phyloP scores from a whole-genome alignment of 2,888 invertebrate species.

The Aphodius sticticus region DNA sequence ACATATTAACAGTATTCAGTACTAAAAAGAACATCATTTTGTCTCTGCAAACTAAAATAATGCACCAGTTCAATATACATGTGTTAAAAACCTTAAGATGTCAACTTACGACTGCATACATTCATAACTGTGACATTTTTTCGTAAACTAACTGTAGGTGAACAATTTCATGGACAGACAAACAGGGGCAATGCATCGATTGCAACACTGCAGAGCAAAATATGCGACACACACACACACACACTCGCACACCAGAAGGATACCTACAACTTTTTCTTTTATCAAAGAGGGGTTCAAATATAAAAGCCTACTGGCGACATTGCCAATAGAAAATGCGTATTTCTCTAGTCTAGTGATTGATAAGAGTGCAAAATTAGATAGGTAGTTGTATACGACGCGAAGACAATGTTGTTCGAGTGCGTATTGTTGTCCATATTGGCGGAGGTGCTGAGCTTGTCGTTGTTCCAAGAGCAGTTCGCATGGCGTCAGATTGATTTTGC shows the following conservation, averaged over 20 bases:
- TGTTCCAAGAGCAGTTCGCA: conserved; percentile 67
- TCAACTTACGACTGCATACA: too few relatives aligned
- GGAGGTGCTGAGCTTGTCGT: not conserved
- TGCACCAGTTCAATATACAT: too few relatives aligned
- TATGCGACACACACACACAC: not conserved
- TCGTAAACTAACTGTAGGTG: not conserved
- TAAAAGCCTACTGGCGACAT: not conserved
- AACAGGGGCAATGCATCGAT: not conserved
- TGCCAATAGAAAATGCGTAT: not conserved
- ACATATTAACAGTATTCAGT: too few relatives aligned
- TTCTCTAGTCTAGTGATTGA: not conserved
- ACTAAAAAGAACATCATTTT: too few relatives aligned
- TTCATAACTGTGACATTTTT: too few relatives aligned
- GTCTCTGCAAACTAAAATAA: too few relatives aligned
- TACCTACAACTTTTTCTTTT: not conserved
- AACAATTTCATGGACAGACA: not conserved
- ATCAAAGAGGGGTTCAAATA: not conserved
- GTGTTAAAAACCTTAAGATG: too few relatives aligned
- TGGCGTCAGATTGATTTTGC: conserved; percentile 83
- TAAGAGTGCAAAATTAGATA: not conserved
- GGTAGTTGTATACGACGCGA: not conserved
- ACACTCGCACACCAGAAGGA: too few relatives aligned
- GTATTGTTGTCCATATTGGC: not conserved
- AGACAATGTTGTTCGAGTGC: not conserved
- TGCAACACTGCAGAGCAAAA: not conserved